Percentiles rank a stretch among this genome's conserved stretches.
Conservation (phyloP, 2,797 vertebrate species). For the Gastrophryne carolinensis region DNA sequence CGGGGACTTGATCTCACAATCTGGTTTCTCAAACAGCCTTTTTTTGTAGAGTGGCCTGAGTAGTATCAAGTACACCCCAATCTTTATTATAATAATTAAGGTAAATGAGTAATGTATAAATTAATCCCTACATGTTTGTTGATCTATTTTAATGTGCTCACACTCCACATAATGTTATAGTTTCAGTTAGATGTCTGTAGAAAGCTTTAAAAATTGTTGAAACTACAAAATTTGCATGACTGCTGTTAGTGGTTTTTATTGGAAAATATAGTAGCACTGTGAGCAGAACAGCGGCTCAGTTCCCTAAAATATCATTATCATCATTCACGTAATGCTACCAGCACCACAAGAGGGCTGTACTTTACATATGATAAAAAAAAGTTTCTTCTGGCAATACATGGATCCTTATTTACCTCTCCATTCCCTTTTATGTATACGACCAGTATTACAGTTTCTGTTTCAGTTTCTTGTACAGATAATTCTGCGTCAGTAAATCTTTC, state of each 20-base stretch:
- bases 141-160: no score
- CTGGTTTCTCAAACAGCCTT: no score
- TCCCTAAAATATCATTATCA: constrained; percentile 14
- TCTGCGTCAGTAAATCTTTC: neutral
- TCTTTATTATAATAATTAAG: no score
- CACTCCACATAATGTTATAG: no score
- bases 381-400: neutral
- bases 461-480: neutral
- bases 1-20: no score
- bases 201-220: neutral
- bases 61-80: no score
- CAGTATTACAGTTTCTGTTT: neutral
- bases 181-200: neutral
- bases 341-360: neutral
- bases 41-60: no score
- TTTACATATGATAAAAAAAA: neutral
- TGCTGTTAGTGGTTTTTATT: neutral
- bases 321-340: neutral
- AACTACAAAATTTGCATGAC: neutral
- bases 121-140: no score
- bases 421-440: constrained; percentile 20
- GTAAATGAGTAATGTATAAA: no score
- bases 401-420: constrained; percentile 10
- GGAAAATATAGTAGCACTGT: constrained; percentile 5
- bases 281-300: constrained; percentile 1